Evolutionary conservation across 2,888 invertebrate species (phyloP), one percentile per base, ranked within the genome.

Genomic region (Cephus runcator): DNA sequence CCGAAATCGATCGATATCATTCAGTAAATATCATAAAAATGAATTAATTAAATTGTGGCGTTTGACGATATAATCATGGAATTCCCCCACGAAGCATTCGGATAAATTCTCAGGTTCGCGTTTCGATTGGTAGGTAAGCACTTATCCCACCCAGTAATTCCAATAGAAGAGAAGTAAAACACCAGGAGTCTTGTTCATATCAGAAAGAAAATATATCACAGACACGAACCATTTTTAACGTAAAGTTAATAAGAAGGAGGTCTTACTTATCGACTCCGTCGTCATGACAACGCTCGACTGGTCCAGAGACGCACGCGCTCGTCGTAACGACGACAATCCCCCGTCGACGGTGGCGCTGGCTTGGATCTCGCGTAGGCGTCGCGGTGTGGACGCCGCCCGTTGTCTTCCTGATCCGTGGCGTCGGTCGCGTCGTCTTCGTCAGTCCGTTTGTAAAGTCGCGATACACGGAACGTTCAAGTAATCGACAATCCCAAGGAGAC

Each of bases 341-440:
- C 69, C 77, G 69, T 77, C 76, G 73, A 75, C 74, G 74, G 74
- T 74, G 74, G 74, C 74, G 74, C 74, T 74, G 34, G n/a, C 36
- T 74, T 34, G 73, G 76, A 69, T 33, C 71, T 77, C 40, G 74
- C 83, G 83, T 82, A 83, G 83, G 81, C 80, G 78, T 81, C 84
- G 81, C 81, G 82, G 80, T 83, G 81, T 79, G 80, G 83, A 83
- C 83, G 85, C 83, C 84, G 83, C 85, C 83, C 84, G 82, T 82
- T 77, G 75, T 79, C 73, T 75, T 76, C 71, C 75, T 77, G 71
- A n/a, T 71, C 23, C 23, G 56, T 56, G 56, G 56, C 34, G 35
- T 34, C 35, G 35, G 34, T 74, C 34, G 34, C 77, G 69, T 56
- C 74, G 77, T 73, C 34, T 69, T 76, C 36, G 35, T 23, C n/a